Evolutionary conservation across 2,888 invertebrate species (phyloP).

Genomic region (Fragum fragum): DNA sequence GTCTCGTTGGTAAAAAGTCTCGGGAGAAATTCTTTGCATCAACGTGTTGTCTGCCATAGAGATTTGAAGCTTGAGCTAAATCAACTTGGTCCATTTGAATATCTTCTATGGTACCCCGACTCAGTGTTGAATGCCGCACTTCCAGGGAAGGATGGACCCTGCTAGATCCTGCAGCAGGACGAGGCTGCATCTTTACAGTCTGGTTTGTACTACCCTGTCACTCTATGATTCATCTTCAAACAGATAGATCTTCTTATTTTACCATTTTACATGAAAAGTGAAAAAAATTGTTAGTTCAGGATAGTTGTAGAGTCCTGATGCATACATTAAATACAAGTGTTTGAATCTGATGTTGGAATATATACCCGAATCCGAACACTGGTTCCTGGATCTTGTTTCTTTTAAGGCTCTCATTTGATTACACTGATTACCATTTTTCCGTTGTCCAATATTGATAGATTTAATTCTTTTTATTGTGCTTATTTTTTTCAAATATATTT

Average conservation of each 20-base stretch:
- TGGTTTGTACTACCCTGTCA: background rate
- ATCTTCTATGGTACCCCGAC: conserved; percentile 38
- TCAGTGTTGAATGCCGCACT: conserved; percentile 15
- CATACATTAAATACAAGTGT: background rate
- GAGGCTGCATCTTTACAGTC: conserved; percentile 1
- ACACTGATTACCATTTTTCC: too few relatives aligned
- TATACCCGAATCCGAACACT: too few relatives aligned
- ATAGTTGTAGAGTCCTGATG: background rate
- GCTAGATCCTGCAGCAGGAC: background rate
- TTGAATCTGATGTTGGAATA: too few relatives aligned
- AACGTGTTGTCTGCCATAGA: conserved; percentile 22
- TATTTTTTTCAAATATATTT: too few relatives aligned
- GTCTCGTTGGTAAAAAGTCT: background rate
- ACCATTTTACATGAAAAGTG: background rate
- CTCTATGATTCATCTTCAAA: background rate
- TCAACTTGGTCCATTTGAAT: conserved; percentile 34
- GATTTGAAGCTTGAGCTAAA: conserved; percentile 21
- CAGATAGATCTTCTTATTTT: background rate
- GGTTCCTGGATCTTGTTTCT: too few relatives aligned
- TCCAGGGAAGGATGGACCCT: conserved; percentile 20
- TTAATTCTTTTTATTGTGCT: too few relatives aligned
- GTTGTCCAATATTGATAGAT: too few relatives aligned
- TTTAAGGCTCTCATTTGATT: too few relatives aligned
- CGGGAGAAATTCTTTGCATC: conserved; percentile 7
- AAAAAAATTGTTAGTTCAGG: background rate